These are phyloP conservation scores for Remorina albescens DNA, from an alignment of 2,797 vertebrate species.

Conservation along the genomic window DNA sequence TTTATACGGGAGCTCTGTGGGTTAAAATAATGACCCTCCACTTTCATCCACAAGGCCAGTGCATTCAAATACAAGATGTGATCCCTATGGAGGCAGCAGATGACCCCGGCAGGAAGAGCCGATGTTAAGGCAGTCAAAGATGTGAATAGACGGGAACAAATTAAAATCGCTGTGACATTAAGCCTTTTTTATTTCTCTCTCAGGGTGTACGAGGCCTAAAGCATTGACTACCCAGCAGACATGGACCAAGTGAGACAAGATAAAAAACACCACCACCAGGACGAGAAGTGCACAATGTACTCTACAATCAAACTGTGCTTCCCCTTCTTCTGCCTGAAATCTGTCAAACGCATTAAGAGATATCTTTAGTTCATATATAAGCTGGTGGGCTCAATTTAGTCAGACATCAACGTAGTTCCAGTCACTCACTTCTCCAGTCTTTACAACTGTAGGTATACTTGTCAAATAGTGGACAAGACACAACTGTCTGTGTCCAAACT, in stretches of 20 bases:
- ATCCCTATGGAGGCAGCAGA: neutral
- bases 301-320: conserved; percentile 64
- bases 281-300: conserved; percentile 64
- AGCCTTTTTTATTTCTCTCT: conserved; percentile 36
- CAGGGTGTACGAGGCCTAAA: conserved; percentile 88
- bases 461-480: conserved; percentile 45
- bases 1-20: conserved; percentile 9
- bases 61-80: neutral
- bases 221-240: conserved; percentile 17
- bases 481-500: conserved; percentile 45
- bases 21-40: neutral
- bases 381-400: conserved; percentile 59
- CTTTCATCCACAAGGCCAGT: neutral
- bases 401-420: conserved; percentile 48
- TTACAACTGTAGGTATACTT: conserved; percentile 59
- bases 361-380: conserved; percentile 67
- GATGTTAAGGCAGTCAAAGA: neutral
- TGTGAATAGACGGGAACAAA: neutral
- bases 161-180: too few species aligned
- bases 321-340: conserved; percentile 67
- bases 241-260: conserved; percentile 45
- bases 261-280: conserved; percentile 42
- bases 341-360: conserved; percentile 67
- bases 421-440: conserved; percentile 59
- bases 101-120: neutral